phyloP scores from a whole-genome alignment of 2,888 invertebrate genomes.

The Drosophila subsilvestris region DNA sequence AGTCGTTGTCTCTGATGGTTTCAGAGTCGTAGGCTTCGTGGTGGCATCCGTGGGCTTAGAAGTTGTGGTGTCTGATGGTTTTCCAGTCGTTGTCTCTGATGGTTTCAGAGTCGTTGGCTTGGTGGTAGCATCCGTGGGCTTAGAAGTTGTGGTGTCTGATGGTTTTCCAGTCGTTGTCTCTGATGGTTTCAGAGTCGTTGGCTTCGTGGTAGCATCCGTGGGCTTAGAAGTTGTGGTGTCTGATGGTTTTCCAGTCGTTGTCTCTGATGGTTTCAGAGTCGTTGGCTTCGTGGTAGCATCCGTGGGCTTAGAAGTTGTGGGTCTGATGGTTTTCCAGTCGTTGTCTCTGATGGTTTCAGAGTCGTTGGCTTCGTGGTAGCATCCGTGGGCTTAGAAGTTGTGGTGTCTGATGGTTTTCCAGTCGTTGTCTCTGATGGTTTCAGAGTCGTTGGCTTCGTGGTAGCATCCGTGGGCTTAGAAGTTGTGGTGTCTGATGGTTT shows the following conservation, averaged over 20 bases:
- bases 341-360: not conserved
- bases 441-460: slow-evolving; percentile 1
- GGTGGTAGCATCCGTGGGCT: slow-evolving; percentile 3
- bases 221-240: too few species aligned
- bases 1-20: not conserved
- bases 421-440: not conserved
- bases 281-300: too few species aligned
- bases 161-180: slow-evolving; percentile 2
- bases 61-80: too few species aligned
- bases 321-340: slow-evolving; percentile 1
- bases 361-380: not conserved
- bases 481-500: too few species aligned
- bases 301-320: too few species aligned
- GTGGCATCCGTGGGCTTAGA: not conserved
- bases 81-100: not conserved
- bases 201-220: not conserved
- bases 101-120: not conserved
- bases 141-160: too few species aligned
- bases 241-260: too few species aligned
- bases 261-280: too few species aligned
- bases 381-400: too few species aligned
- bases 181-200: slow-evolving; percentile 2
- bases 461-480: not conserved
- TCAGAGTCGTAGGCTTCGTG: not conserved
- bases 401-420: too few species aligned